phyloP scores from a whole-genome alignment of 1,140 invertebrate species.

The Batillaria attramentaria region DNA sequence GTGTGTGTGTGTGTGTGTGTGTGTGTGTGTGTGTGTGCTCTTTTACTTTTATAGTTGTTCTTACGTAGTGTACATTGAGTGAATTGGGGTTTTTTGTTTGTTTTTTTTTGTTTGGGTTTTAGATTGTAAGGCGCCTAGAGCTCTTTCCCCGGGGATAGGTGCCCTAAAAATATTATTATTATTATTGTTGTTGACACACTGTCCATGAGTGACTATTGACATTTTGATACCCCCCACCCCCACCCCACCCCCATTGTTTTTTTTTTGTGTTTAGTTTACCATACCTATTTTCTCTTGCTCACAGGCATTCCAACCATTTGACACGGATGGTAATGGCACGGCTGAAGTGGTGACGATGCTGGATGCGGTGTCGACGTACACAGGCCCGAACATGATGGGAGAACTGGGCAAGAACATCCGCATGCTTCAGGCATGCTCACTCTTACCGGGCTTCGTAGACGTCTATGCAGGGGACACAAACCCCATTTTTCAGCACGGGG shows the following conservation, averaged over 20 bases:
- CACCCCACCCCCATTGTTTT: too few species aligned
- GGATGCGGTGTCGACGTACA: slow-evolving; percentile 58
- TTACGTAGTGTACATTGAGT: too few species aligned
- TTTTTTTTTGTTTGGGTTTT: too few species aligned
- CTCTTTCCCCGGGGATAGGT: too few species aligned
- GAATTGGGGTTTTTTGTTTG: too few species aligned
- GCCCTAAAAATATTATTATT: too few species aligned
- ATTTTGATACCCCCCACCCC: too few species aligned
- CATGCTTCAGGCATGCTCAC: slow-evolving; percentile 68
- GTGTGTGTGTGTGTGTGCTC: slow-evolving; percentile 15
- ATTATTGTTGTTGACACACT: neutral
- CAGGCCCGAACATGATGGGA: slow-evolving; percentile 57
- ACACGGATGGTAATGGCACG: slow-evolving; percentile 68
- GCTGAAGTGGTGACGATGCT: slow-evolving; percentile 65
- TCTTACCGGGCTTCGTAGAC: slow-evolving; percentile 70
- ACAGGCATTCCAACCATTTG: slow-evolving; percentile 69
- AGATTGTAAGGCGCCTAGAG: too few species aligned
- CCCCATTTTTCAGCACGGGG: slow-evolving; percentile 64
- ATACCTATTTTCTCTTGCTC: too few species aligned
- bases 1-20: neutral
- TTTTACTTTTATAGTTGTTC: neutral
- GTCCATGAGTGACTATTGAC: neutral
- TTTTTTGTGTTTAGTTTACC: too few species aligned
- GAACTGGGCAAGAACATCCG: slow-evolving; percentile 67
- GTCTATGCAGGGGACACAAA: slow-evolving; percentile 65